Base-by-base conservation (phyloP, 2,888 invertebrate species). In the Endomychus coccineus region DNA sequence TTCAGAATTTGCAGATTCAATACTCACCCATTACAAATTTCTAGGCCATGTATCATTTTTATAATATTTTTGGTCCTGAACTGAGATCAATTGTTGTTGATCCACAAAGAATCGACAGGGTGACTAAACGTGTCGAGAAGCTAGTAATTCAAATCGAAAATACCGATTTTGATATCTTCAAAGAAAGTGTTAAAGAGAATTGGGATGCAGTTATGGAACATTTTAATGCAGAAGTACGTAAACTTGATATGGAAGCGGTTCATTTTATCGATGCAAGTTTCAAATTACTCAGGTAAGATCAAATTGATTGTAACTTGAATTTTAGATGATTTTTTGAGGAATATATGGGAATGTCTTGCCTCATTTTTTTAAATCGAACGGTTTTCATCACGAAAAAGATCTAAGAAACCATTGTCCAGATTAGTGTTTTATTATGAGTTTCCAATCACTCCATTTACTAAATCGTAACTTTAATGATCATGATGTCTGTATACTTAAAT, bases 191-290 rank as follows among this genome's bases (percentile, higher is more conserved):
- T 50, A 80, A 80, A 55, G 83, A 86, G 56, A 83, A 85, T 55
- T 94, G 94, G 92, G 83, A 85, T 43, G 82, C 82, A 2, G 78
- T 89, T 1, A 80, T 89, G 71, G 73, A 72, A 0, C 75, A 76
- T 44, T 89, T 92, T 58, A 78, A 84, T 63, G 74, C 71, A 13
- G 84, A 87, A 55, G 83, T 91, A 0, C 61, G 67, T 1, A 70
- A 70, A 43, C 68, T 92, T 16, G 92, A 94, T 59, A 73, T 75
- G 2, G 87, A 90, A 53, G 89, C 90, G 0, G 83, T 83, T 55
- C 74, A 71, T 42, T 89, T 90, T 52, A 88, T 94, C 40, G 87
- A 90, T 58, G 78, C 83, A 54, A 85, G 89, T 45, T 92, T 94
- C 56, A 80, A 77, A 38, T 80, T 80, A 38, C 69, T 92, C 39